Base-by-base conservation (phyloP, 2,113 vertebrate genomes). In the Dryoscopus gambensis region DNA sequence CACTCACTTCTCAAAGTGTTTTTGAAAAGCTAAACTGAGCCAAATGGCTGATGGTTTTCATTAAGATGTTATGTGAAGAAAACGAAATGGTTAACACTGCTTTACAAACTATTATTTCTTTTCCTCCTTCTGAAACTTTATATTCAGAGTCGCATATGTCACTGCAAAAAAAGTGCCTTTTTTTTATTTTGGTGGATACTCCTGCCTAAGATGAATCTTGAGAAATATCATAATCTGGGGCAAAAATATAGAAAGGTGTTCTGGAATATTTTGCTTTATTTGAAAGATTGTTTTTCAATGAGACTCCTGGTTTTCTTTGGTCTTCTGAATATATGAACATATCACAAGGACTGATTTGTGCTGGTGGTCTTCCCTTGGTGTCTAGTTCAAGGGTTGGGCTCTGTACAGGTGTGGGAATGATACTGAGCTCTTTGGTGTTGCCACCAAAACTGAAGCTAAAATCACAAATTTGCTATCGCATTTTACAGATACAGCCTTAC, bases 121-220 rank as follows among this genome's bases (percentile, higher is more conserved):
- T 84, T 84, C 11, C 7, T 74, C 10, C 14, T 62, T 40, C 39
- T 46, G 33, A 22, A 56, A n/a, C 13, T 30, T 86, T 25, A 30
- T 47, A 30, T 59, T 93, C 33, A 44, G 33, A 35, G 7, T 68
- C 3, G 0, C 49, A 3, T 44, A 25, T 47, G 23, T 74, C 23
- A 70, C 13, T 74, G 24, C 1, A 5, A 63, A 74, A 75, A 24
- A 56, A 60, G 6, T 0, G 0, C 5, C 2, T 2, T 3, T 2
- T 20, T 59, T 71, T 86, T 56, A 5, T 65, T 86, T 80, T 52
- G 8, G 1, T 92, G 28, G 31, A 7, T 83, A 47, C 28, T 78
- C 17, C 78, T 53, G 10, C n/a, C 11, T 33, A 28, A 59, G 33
- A 37, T 60, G 35, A 89, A 50, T n/a, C 23, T 74, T 60, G 27